Base-by-base conservation (phyloP, 1,140 invertebrate genomes). In the Sycobia sp. region DNA sequence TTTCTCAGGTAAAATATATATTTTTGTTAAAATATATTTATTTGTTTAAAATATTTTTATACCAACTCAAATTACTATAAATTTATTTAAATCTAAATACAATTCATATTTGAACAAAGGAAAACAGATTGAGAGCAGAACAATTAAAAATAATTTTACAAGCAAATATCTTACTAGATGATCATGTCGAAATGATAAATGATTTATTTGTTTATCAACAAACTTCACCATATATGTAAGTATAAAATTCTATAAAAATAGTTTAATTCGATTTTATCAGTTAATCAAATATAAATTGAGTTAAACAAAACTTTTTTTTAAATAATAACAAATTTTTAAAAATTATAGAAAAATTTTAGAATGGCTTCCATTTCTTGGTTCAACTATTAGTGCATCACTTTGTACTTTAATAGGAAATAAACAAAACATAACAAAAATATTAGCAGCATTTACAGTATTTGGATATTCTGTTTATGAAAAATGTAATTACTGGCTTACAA, bases 161-260 rank as follows among this genome's bases (percentile, higher is more conserved):
- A 56, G 36, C 74, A 13, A 66, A 78, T 39, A 51, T 72, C 54
- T 68, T 81, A 16, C 66, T 80, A n/a, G 74, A 73, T 56, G 78
- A 82, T 69, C 78, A 82, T 70, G 66, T 68, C 47, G 61, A 9
- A 41, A 56, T 39, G 4, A 73, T 80, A 61, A 55, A 72, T 53
- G 66, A 54, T 46, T 69, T 74, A n/a, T 3, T 74, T 34, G 51
- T 56, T 10, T 53, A 71, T 25, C 32, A 67, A 55, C 46, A 69
- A 23, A 32, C 27, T 27, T 64, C 34, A 27, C 43, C 51, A 50
- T 72, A 62, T 64, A 71, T 58, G 76, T 73, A 69, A 70, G 65
- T 65, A 49, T 68, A 43, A 50, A 14, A 34, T 11, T 32, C 5
- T 32, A 32, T 7, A 25, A 47, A 34, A 49, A 25, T 27, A 41